Percentiles rank a stretch among this genome's conserved stretches.
These are phyloP conservation scores for Bambusicola thoracicus DNA, from an alignment of 2,113 vertebrate genomes.

Conservation along the genomic window DNA sequence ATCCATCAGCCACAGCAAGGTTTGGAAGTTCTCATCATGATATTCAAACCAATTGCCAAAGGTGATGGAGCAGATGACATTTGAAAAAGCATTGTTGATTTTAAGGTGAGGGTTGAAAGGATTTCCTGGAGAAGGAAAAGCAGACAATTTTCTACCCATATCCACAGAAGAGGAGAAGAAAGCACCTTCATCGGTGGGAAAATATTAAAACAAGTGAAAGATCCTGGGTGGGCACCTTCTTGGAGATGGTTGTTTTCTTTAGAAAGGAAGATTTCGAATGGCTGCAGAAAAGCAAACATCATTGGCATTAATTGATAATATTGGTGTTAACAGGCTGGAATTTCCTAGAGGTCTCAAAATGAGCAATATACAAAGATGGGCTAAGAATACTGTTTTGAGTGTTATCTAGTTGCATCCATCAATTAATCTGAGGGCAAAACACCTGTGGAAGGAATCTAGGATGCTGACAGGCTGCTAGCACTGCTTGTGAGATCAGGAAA, in stretches of 20 bases:
- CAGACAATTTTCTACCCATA: neutral
- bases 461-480: neutral
- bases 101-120: slow-evolving; percentile 77
- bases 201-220: accelerated
- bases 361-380: neutral
- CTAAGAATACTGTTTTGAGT: neutral
- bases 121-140: slow-evolving; percentile 67
- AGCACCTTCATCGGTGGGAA: neutral
- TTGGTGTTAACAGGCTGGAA: accelerated
- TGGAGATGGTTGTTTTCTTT: neutral
- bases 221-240: neutral
- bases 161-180: neutral
- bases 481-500: accelerated
- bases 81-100: slow-evolving; percentile 80
- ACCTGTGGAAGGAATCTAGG: neutral
- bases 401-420: neutral
- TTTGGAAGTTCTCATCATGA: slow-evolving; percentile 76
- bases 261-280: neutral
- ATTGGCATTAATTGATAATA: neutral
- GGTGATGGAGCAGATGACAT: slow-evolving; percentile 82
- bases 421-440: neutral
- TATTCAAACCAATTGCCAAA: slow-evolving; percentile 91
- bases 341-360: neutral
- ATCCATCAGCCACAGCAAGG: slow-evolving; percentile 57
- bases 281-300: accelerated